A percentile compares a stretch with the other conserved stretches of the same genome.
phyloP scores from a whole-genome alignment of 2,797 vertebrate genomes.

The Podarcis siculus region DNA sequence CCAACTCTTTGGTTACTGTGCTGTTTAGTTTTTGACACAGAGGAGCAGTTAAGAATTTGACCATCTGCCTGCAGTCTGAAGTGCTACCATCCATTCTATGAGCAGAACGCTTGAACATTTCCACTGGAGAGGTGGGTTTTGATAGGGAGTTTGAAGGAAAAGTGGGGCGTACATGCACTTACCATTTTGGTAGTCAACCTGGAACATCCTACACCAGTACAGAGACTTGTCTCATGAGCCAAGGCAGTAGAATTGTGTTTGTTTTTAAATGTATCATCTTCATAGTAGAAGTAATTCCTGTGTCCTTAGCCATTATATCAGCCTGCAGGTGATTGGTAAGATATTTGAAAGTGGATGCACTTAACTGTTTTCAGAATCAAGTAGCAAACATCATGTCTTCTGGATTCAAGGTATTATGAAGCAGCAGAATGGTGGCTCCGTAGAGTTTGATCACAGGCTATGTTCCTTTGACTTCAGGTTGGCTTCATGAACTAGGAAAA shows the following conservation, averaged over 20 bases:
- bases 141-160: neutral
- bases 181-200: neutral
- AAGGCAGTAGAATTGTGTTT: neutral
- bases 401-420: neutral
- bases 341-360: neutral
- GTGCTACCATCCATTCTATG: neutral
- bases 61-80: neutral
- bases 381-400: neutral
- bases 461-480: conserved; percentile 80
- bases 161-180: neutral
- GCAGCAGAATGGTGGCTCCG: neutral
- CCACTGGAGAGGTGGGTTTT: neutral
- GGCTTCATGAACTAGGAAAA: conserved; percentile 96
- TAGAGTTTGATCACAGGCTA: neutral
- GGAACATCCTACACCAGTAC: neutral
- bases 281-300: neutral
- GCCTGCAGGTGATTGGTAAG: neutral
- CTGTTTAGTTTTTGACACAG: neutral
- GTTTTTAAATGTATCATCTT: too few relatives aligned
- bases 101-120: neutral
- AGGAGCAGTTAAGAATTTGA: neutral
- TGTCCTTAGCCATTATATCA: neutral
- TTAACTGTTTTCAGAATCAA: neutral
- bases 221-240: neutral
- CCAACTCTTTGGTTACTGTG: neutral